Conservation (phyloP, 1,140 invertebrate genomes). For the Cyclargus thomasi region DNA sequence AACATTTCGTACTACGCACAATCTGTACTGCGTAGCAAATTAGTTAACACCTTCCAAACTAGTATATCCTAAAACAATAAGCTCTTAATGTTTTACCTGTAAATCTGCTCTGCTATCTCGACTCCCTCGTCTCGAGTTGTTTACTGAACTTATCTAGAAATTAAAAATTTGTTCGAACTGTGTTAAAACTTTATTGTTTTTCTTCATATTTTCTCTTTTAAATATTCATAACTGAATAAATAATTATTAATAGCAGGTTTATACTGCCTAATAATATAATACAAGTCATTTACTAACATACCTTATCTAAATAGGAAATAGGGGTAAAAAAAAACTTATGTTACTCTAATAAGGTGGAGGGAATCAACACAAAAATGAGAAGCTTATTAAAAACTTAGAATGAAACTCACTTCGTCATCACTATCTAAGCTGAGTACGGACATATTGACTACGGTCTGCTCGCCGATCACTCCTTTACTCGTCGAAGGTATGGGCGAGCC, state of each 20-base stretch:
- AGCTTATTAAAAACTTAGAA: neutral
- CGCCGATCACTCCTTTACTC: constrained; percentile 40
- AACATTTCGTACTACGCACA: too few species aligned
- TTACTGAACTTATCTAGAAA: constrained; percentile 20
- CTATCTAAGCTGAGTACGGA: constrained; percentile 41
- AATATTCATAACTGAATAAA: too few species aligned
- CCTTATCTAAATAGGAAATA: too few species aligned
- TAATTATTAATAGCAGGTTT: too few species aligned
- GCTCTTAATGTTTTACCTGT: constrained; percentile 2
- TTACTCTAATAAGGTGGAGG: neutral
- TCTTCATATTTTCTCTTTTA: too few species aligned
- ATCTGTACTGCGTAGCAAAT: neutral
- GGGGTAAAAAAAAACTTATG: too few species aligned
- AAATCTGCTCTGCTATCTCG: neutral
- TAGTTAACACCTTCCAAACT: neutral
- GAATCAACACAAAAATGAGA: neutral
- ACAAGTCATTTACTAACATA: too few species aligned
- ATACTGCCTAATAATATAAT: too few species aligned
- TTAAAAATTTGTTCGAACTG: neutral
- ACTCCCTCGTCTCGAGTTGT: constrained; percentile 16
- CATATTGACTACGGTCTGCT: constrained; percentile 35
- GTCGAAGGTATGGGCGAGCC: constrained; percentile 51
- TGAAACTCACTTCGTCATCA: constrained; percentile 45
- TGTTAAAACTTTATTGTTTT: too few species aligned
- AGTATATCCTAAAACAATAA: neutral